Percentiles rank a stretch among this genome's conserved stretches.
These are phyloP conservation scores for Erythrocebus patas DNA, from an alignment of 2,113 vertebrate species.

Conservation along the genomic window DNA sequence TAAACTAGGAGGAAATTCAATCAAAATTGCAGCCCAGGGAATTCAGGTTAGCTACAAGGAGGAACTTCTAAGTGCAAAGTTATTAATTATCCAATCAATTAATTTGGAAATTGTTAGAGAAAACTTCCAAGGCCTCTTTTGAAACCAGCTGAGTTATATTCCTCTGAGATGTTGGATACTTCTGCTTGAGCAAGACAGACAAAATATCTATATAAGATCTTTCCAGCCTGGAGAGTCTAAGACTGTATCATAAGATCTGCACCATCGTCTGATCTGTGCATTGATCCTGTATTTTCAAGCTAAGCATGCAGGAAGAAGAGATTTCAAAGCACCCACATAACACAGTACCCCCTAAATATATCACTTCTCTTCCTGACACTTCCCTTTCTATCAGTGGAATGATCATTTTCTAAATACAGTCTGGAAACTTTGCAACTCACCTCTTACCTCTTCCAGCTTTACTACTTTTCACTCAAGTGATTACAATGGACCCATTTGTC, in stretches of 20 bases:
- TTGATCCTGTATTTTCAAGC: not conserved
- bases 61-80: not conserved
- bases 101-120: not conserved
- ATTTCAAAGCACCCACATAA: not conserved
- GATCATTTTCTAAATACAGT: not conserved
- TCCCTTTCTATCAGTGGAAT: not conserved
- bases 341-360: not conserved
- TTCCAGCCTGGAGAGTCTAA: not conserved
- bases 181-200: not conserved
- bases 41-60: not conserved
- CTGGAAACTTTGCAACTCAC: not conserved
- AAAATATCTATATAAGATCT: not conserved
- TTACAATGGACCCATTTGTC: not conserved
- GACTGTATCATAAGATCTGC: not conserved
- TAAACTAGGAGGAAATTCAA: not conserved
- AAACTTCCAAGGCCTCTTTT: not conserved
- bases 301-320: not conserved
- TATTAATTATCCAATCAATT: not conserved
- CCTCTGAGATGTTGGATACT: not conserved
- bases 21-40: not conserved
- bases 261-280: not conserved
- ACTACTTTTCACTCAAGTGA: not conserved
- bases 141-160: not conserved
- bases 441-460: not conserved
- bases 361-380: not conserved